These are phyloP conservation scores for Toxostoma redivivum DNA, from an alignment of 2,113 vertebrate species.

Conservation along the genomic window DNA sequence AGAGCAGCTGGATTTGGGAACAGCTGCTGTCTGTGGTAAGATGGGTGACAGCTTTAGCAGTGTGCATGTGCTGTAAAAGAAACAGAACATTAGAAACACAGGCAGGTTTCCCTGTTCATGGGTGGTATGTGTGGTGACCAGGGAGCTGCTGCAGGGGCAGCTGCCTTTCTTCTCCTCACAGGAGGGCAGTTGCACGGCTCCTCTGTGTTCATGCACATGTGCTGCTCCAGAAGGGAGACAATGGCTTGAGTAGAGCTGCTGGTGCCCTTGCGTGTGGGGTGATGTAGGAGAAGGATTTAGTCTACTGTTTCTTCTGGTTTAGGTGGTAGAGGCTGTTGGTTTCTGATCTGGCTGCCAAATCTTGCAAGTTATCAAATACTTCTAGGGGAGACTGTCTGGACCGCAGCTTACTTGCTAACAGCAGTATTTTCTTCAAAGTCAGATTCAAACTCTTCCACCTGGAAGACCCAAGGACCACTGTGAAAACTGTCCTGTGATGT, in stretches of 20 bases:
- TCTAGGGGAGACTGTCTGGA: background rate
- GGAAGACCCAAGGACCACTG: background rate
- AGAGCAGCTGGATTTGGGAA: background rate
- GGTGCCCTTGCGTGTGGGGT: background rate
- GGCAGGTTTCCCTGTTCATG: fast-evolving
- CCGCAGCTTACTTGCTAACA: background rate
- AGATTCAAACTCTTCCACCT: background rate
- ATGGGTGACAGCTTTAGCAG: background rate
- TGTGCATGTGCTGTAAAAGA: background rate
- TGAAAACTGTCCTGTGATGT: background rate
- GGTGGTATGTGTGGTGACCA: fast-evolving
- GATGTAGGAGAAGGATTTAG: background rate
- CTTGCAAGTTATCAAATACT: background rate
- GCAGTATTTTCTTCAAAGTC: background rate
- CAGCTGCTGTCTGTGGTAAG: background rate
- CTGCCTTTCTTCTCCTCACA: background rate
- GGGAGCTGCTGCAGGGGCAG: background rate
- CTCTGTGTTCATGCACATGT: background rate
- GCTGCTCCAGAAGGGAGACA: background rate
- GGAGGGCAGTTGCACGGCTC: background rate
- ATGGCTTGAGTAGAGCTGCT: background rate
- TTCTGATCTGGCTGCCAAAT: background rate
- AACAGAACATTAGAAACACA: background rate
- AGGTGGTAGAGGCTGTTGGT: background rate
- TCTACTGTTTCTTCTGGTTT: background rate